A percentile compares a stretch with the other conserved stretches of the same genome.
These are phyloP conservation scores for Megaleporinus macrocephalus DNA, from an alignment of 2,113 vertebrate species.

Conservation along the genomic window DNA sequence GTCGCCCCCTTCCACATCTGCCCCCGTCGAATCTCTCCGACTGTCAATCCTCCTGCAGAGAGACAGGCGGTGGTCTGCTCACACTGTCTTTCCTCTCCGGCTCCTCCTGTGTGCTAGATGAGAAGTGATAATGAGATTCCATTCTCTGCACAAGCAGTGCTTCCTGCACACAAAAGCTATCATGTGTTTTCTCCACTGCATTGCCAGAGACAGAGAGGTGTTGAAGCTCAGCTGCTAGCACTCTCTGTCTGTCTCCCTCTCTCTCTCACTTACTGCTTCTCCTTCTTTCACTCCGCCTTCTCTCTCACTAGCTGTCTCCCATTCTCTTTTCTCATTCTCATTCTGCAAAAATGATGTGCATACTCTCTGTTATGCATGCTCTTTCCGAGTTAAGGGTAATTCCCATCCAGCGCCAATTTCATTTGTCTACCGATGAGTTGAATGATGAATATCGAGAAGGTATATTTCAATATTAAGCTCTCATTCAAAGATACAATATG, in stretches of 20 bases:
- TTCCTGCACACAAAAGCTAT: constrained; percentile 57
- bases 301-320: constrained; percentile 1
- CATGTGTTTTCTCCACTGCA: constrained; percentile 51
- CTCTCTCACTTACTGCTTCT: constrained; percentile 15
- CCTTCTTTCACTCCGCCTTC: constrained; percentile 11
- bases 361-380: not conserved
- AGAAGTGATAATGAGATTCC: constrained; percentile 65
- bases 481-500: not conserved
- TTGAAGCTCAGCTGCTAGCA: constrained; percentile 53
- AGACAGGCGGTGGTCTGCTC: constrained; percentile 58
- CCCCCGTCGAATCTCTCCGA: constrained; percentile 42
- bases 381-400: not conserved
- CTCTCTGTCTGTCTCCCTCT: constrained; percentile 40
- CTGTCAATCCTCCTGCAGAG: constrained; percentile 60
- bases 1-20: constrained; percentile 51
- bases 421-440: not conserved
- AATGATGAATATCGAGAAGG: not conserved
- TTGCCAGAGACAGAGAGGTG: constrained; percentile 51
- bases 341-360: not conserved
- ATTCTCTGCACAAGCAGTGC: constrained; percentile 50
- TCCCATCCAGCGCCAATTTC: not conserved
- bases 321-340: not conserved
- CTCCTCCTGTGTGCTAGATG: constrained; percentile 50
- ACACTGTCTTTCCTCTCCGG: constrained; percentile 44
- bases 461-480: not conserved